These are phyloP conservation scores for Tyrannus savana DNA, from an alignment of 2,113 vertebrate species.

Conservation along the genomic window DNA sequence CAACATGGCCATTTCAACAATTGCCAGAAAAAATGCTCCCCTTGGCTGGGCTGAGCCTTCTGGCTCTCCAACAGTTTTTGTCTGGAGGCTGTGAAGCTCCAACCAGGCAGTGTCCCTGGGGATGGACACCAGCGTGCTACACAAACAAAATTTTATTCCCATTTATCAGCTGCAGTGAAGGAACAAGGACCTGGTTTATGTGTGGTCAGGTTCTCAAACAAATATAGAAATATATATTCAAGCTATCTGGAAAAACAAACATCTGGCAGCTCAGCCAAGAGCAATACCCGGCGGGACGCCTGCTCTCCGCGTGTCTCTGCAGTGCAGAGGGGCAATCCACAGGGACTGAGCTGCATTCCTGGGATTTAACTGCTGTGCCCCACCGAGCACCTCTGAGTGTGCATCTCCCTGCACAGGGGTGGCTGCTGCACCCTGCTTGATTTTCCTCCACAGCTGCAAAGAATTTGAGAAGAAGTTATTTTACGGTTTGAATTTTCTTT, in stretches of 20 bases:
- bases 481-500: background rate
- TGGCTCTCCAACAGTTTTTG: background rate
- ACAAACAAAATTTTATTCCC: background rate
- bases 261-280: background rate
- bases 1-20: background rate
- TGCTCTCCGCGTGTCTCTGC: background rate
- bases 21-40: background rate
- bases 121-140: background rate
- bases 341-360: background rate
- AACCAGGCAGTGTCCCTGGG: background rate
- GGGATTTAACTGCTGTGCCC: background rate
- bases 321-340: background rate
- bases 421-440: background rate
- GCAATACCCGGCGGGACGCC: background rate
- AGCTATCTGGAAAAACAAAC: constrained; percentile 36
- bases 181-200: constrained; percentile 34
- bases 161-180: background rate
- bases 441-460: background rate
- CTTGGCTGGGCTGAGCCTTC: background rate
- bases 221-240: constrained; percentile 14
- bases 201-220: constrained; percentile 38
- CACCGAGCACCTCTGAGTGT: accelerated
- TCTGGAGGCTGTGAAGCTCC: constrained; percentile 5
- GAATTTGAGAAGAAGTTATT: background rate
- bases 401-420: background rate